A percentile compares a stretch with the other conserved stretches of the same genome.
Evolutionary conservation across 2,888 invertebrate species (phyloP).

Genomic region (Acanthosoma haemorrhoidale): DNA sequence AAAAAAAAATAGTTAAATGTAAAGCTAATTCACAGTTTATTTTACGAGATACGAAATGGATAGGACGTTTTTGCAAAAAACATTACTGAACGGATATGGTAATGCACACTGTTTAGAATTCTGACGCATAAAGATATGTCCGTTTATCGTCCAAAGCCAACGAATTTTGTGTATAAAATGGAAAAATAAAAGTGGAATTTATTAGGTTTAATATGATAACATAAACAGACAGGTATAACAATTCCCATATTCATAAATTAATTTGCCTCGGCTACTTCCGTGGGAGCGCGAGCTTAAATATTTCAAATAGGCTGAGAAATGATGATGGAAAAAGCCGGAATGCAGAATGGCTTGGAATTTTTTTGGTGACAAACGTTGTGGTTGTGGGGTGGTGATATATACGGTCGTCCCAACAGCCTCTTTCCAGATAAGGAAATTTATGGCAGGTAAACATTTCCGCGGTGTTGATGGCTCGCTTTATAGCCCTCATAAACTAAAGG

Average conservation of each 20-base stretch:
- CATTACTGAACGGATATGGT: too few species aligned
- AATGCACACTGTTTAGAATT: too few species aligned
- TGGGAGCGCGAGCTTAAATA: neutral
- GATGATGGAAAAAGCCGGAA: neutral
- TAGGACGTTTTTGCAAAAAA: too few species aligned
- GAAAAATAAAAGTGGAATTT: neutral
- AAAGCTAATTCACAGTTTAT: too few species aligned
- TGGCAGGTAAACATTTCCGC: too few species aligned
- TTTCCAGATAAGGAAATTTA: slow-evolving; percentile 1
- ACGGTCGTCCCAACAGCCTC: neutral
- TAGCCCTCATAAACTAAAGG: too few species aligned
- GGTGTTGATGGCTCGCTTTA: too few species aligned
- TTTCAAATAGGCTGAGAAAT: neutral
- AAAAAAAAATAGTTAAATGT: too few species aligned
- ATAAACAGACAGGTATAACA: neutral
- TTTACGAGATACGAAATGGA: too few species aligned
- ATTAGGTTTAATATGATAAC: neutral
- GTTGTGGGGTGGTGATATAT: neutral
- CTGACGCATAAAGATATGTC: too few species aligned
- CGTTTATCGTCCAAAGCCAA: too few species aligned
- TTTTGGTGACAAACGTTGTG: neutral
- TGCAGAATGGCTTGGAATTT: neutral
- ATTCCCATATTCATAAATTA: slow-evolving; percentile 28
- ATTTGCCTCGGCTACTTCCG: neutral
- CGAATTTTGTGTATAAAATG: too few species aligned